Evolutionary conservation across 2,888 invertebrate species (phyloP).

Genomic region (Strigamia maritima): DNA sequence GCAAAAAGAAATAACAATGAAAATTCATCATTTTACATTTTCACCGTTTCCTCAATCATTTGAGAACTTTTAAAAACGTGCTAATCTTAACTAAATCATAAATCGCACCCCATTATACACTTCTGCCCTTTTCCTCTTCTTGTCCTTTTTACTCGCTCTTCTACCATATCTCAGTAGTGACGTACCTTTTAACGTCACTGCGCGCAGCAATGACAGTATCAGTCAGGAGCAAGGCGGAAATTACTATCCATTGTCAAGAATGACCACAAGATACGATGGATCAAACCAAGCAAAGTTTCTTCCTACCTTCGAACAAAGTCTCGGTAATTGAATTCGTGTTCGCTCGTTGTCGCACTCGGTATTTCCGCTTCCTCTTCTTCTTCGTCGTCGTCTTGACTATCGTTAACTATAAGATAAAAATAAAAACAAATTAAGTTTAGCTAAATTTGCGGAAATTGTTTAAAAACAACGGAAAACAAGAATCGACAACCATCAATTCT

Average conservation of each 20-base stretch:
- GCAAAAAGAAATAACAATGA: neutral
- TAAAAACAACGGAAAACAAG: no score
- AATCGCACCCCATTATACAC: neutral
- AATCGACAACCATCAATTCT: no score
- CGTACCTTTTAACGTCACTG: neutral
- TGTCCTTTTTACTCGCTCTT: neutral
- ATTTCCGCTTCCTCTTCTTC: neutral
- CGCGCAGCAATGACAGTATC: neutral
- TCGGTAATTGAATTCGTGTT: conserved; percentile 4
- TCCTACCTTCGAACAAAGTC: conserved; percentile 4
- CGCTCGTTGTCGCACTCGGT: neutral
- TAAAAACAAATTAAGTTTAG: neutral
- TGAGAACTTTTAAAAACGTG: neutral
- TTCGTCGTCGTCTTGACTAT: neutral
- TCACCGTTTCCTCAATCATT: neutral
- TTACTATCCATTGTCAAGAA: neutral
- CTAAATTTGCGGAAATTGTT: no score
- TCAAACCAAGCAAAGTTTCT: neutral
- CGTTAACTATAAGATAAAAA: neutral
- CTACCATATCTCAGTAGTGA: neutral
- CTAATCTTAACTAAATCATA: neutral
- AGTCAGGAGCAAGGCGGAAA: neutral
- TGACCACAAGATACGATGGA: conserved; percentile 2
- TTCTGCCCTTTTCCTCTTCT: no score
- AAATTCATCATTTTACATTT: neutral